Conservation (phyloP, 2,797 vertebrate genomes). For the Argya squamiceps region DNA sequence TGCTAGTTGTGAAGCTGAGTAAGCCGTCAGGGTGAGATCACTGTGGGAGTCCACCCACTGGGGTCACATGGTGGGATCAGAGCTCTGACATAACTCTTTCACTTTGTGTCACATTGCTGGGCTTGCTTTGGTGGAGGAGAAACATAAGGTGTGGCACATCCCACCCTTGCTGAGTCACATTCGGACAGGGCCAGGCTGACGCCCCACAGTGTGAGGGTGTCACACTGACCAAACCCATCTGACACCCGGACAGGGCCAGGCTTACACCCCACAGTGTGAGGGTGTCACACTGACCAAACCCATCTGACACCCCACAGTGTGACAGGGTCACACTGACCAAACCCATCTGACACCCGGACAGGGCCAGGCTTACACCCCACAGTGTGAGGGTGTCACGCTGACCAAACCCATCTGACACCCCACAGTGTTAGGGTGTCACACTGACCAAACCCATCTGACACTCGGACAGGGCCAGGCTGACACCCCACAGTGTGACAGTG, state of each 20-base stretch:
- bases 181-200: background rate
- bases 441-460: background rate
- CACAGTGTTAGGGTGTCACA: background rate
- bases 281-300: background rate
- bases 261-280: too few relatives aligned
- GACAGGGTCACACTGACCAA: too few relatives aligned
- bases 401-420: background rate
- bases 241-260: too few relatives aligned
- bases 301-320: too few relatives aligned
- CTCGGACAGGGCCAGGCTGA: background rate
- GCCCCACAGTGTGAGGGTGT: background rate
- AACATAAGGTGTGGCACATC: background rate
- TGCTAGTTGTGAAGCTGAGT: background rate
- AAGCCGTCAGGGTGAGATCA: background rate
- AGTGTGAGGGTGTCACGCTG: background rate
- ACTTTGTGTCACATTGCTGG: background rate
- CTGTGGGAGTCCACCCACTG: background rate
- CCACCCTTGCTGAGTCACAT: background rate
- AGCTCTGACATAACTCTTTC: background rate
- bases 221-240: background rate
- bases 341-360: too few relatives aligned
- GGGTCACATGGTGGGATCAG: background rate
- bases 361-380: accelerated
- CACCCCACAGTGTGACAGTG: accelerated
- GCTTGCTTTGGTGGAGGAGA: background rate